These are phyloP conservation scores for Tauraco erythrolophus DNA, from an alignment of 2,113 vertebrate species.

Conservation along the genomic window DNA sequence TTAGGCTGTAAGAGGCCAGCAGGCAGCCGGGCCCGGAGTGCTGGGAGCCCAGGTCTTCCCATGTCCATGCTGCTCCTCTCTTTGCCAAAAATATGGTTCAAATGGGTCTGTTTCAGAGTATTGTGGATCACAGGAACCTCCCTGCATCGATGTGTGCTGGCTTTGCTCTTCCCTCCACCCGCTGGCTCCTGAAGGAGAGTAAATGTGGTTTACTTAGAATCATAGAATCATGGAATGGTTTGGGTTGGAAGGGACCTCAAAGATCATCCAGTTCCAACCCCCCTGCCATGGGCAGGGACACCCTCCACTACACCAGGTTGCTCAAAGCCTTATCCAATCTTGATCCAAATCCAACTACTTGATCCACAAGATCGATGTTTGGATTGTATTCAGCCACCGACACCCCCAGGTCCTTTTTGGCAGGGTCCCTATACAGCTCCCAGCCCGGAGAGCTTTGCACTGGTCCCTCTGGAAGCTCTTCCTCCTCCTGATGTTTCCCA, in stretches of 20 bases:
- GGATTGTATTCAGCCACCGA: background rate
- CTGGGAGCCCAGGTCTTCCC: background rate
- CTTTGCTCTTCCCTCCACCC: background rate
- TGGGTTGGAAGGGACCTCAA: no score
- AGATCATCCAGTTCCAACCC: no score
- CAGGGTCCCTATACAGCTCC: background rate
- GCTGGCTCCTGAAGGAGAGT: background rate
- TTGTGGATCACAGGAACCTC: background rate
- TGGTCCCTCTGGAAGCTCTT: background rate
- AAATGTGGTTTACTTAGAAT: background rate
- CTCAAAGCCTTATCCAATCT: no score
- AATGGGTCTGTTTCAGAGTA: background rate
- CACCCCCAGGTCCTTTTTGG: background rate
- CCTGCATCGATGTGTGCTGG: fast-evolving
- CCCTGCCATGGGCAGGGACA: no score
- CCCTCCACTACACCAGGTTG: no score
- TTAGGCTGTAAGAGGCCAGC: background rate
- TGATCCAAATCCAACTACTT: background rate
- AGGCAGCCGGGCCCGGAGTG: fast-evolving
- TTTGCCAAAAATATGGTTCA: background rate
- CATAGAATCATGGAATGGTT: no score
- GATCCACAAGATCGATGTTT: background rate
- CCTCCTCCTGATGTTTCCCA: background rate
- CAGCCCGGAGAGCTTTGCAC: background rate
- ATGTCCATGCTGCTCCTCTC: background rate